These are phyloP conservation scores for Galbula dea DNA, from an alignment of 2,113 vertebrate genomes.

Conservation along the genomic window DNA sequence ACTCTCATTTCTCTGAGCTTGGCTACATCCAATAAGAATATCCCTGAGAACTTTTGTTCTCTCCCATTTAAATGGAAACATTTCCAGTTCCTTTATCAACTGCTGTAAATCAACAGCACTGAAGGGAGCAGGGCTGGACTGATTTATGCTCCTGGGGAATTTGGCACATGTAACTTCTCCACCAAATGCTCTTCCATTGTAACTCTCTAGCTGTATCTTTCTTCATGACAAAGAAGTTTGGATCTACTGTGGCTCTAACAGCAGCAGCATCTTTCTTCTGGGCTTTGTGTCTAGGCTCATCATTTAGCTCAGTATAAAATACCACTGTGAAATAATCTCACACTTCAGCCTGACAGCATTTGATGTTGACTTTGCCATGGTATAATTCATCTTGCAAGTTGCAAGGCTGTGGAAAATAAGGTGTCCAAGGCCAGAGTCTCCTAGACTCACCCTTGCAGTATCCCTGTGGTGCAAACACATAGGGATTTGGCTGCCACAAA, in stretches of 20 bases:
- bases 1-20: not conserved
- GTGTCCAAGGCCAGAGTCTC: not conserved
- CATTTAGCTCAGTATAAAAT: not conserved
- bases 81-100: not conserved
- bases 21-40: not conserved
- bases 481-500: not conserved
- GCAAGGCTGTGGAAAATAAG: not conserved
- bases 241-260: not conserved
- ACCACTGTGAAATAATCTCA: not conserved
- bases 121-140: not conserved
- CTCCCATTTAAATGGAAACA: not conserved
- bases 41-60: not conserved
- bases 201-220: not conserved
- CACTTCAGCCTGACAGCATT: not conserved
- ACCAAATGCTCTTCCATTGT: not conserved
- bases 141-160: not conserved
- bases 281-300: not conserved
- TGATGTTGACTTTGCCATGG: not conserved
- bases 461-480: not conserved
- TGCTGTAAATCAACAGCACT: not conserved
- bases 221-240: not conserved
- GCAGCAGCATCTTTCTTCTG: not conserved
- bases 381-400: not conserved
- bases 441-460: not conserved
- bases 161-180: not conserved